Conservation (phyloP, 53 echinoderm and acorn worm species). For the Astropecten irregularis region DNA sequence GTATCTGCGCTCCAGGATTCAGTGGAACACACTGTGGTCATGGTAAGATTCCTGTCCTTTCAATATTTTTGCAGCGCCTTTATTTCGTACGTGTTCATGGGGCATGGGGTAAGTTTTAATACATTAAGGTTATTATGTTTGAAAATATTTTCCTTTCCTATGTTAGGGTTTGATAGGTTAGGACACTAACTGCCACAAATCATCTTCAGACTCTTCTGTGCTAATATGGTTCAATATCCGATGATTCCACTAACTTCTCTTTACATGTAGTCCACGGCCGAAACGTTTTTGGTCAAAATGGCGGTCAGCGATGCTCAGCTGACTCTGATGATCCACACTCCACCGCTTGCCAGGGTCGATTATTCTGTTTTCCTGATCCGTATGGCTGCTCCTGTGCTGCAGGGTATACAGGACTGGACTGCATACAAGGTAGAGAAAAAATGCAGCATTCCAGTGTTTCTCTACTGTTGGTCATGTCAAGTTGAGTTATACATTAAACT, state of each 20-base stretch:
- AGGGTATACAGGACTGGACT: constrained; percentile 62
- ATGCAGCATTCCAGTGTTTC: no score
- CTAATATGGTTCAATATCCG: no score
- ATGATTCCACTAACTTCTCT: no score
- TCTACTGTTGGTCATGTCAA: no score
- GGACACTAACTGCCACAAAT: no score
- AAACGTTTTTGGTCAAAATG: constrained; percentile 17
- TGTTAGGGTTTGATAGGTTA: no score
- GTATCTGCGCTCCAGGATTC: constrained; percentile 62
- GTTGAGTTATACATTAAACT: no score
- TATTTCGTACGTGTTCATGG: not conserved
- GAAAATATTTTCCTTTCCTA: no score
- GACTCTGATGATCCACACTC: constrained; percentile 7
- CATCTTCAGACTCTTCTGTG: no score
- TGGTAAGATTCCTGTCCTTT: not conserved
- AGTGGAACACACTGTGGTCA: constrained; percentile 49
- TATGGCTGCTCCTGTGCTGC: constrained; percentile 79
- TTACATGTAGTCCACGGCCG: constrained; percentile 33
- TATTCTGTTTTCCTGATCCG: constrained; percentile 77
- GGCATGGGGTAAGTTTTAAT: no score
- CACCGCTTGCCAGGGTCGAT: constrained; percentile 56
- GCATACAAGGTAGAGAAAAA: constrained; percentile 48
- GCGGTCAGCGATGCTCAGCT: not conserved
- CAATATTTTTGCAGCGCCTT: not conserved
- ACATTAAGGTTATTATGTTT: no score